Conservation (phyloP, 1,140 invertebrate genomes). For the Dufourea novaeangliae region DNA sequence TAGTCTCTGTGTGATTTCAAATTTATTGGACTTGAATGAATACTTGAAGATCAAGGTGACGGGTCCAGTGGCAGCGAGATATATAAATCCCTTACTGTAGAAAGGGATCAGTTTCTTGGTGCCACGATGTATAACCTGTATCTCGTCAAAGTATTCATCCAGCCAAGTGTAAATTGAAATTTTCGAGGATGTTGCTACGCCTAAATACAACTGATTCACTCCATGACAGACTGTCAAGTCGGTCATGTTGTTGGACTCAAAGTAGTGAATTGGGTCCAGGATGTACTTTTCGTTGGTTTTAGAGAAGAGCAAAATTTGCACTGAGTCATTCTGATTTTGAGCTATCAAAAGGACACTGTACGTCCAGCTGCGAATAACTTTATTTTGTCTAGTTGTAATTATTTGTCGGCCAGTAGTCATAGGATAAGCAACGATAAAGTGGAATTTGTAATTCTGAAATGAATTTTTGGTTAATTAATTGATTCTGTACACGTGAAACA, state of each 20-base stretch:
- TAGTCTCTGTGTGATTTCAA: constrained; percentile 56
- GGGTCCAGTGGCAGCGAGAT: constrained; percentile 37
- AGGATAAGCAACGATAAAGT: not conserved
- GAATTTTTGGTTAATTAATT: constrained; percentile 2
- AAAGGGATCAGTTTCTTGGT: constrained; percentile 56
- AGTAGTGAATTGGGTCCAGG: constrained; percentile 46
- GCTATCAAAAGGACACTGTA: constrained; percentile 40
- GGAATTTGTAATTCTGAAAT: constrained; percentile 26
- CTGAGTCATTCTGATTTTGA: constrained; percentile 28
- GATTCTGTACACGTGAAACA: constrained; percentile 5
- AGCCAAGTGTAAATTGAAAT: constrained; percentile 79
- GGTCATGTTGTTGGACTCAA: constrained; percentile 32
- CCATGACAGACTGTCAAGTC: constrained; percentile 55
- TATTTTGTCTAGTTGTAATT: too few relatives aligned
- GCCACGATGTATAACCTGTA: constrained; percentile 70
- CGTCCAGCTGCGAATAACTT: too few relatives aligned
- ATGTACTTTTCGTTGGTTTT: not conserved
- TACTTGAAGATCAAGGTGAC: constrained; percentile 47
- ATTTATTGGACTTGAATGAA: constrained; percentile 47
- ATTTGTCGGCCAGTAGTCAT: constrained; percentile 46
- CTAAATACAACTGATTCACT: constrained; percentile 62
- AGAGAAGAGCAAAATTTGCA: constrained; percentile 42
- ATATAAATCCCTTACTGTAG: constrained; percentile 49
- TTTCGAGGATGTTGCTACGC: constrained; percentile 32
- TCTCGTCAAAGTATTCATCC: constrained; percentile 81